A percentile compares a stretch with the other conserved stretches of the same genome.
Evolutionary conservation across 1,140 invertebrate genomes (phyloP).

Genomic region (Pseudomyrmex dendroicus): DNA sequence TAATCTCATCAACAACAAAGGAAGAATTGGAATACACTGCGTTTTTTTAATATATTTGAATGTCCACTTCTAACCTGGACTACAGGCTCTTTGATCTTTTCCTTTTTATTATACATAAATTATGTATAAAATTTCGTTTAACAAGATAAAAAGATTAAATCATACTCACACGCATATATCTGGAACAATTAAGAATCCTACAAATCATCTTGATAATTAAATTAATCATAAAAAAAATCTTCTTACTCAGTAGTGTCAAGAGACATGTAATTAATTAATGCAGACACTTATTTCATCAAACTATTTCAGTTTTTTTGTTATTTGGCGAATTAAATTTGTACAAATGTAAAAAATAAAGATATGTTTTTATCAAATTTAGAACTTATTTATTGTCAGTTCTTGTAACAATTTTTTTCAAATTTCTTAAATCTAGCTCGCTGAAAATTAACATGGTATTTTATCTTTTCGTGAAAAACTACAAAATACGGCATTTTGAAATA

Average conservation of each 20-base stretch:
- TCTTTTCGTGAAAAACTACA: neutral
- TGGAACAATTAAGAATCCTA: too few species aligned
- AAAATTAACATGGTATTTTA: neutral
- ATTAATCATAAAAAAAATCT: neutral
- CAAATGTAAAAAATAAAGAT: neutral
- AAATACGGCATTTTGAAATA: neutral
- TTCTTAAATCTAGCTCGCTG: too few species aligned
- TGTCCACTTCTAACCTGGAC: too few species aligned
- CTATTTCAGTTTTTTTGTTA: neutral
- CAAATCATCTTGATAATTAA: too few species aligned
- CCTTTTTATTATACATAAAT: neutral
- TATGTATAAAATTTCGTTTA: neutral
- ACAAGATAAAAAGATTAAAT: neutral
- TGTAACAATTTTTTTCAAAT: too few species aligned
- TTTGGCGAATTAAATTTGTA: conserved; percentile 23
- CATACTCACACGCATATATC: too few species aligned
- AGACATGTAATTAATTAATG: conserved; percentile 10
- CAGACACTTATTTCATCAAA: conserved; percentile 15
- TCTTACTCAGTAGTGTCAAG: neutral
- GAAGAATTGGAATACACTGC: too few species aligned
- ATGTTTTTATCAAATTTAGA: too few species aligned
- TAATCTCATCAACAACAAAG: too few species aligned
- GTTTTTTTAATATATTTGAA: too few species aligned
- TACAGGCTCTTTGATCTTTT: too few species aligned
- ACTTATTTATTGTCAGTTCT: too few species aligned